Evolutionary conservation across 2,113 vertebrate genomes (phyloP), one percentile per base, ranked within the genome.

Genomic region (Chrysochloris asiatica): DNA sequence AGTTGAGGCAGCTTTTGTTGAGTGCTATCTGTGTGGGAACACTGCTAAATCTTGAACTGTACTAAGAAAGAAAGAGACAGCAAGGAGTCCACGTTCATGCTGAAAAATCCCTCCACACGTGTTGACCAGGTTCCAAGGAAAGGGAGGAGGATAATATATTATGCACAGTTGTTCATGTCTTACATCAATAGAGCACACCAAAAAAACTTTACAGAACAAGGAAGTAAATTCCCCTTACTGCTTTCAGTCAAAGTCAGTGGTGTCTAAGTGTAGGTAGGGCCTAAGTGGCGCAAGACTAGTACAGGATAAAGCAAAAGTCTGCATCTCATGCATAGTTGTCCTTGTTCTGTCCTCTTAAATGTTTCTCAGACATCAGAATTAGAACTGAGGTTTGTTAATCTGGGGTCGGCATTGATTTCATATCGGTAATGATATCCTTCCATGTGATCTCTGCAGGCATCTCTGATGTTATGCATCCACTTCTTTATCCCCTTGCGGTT

Each of bases 361-460:
- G 1, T 56, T 83, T 91, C 0, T 96, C 98, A 99, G 96, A 99
- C 99, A 61, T 99, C 99, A 0, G 99, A 99, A 96, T 99, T 99
- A 95, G 99, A 98, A 97, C 99, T 99, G 95, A 99, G 98, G 97
- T 99, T 99, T 96, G 99, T 99, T 94, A 99, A 95, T 83, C 99
- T 98, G 38, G 99, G 99, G 97, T 99, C 99, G 12, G 99, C 98
- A 83, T 99, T 99, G 93, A 99, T 99, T 97, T 99, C 99, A 0
- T 99, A 99, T 97, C 99, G 98, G 98, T 99, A 99, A 97, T 99
- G 99, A 97, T 99, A 99, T 11, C 99, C 99, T 95, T 99, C 99
- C 99, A 99, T 99, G 97, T 99, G 99, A 98, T 99, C 99, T 97
- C 99, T 98, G 97, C 99, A 99, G 76, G 99, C 99, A 73, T 99